Conservation (phyloP, 2,888 invertebrate genomes). For the Xestia c-nigrum region DNA sequence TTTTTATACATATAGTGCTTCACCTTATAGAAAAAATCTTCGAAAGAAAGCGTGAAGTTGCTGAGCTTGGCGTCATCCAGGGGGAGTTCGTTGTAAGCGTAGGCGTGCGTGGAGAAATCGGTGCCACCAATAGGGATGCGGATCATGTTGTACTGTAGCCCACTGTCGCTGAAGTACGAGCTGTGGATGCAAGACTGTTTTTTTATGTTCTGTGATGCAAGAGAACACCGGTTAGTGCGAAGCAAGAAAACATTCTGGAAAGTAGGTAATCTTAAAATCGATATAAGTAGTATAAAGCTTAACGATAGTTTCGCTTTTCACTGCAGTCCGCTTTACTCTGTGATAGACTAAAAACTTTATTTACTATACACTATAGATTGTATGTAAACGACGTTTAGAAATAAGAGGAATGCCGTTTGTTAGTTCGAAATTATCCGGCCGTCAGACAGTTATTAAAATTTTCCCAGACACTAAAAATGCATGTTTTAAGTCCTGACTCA, state of each 20-base stretch:
- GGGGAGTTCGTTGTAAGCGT: slow-evolving; percentile 93
- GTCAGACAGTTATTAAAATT: background rate
- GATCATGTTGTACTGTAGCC: slow-evolving; percentile 94
- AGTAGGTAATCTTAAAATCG: background rate
- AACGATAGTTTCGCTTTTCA: background rate
- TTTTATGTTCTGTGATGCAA: too few species aligned
- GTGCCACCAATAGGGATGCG: slow-evolving; percentile 93
- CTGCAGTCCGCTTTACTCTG: background rate
- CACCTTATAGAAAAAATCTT: slow-evolving; percentile 93
- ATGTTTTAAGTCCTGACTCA: background rate
- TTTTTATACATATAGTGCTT: background rate
- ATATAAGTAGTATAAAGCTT: background rate
- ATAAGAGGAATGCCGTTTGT: background rate
- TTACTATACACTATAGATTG: background rate
- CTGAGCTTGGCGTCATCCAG: slow-evolving; percentile 89
- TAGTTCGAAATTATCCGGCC: background rate
- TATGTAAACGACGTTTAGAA: background rate
- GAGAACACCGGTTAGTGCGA: slow-evolving; percentile 71
- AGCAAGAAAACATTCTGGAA: background rate
- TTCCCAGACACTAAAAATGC: background rate
- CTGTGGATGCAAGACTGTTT: slow-evolving; percentile 91
- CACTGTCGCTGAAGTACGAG: slow-evolving; percentile 92
- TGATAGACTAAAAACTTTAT: background rate
- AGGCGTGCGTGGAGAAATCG: slow-evolving; percentile 95
- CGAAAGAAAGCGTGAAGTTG: slow-evolving; percentile 91